A percentile compares a stretch with the other conserved stretches of the same genome.
These are phyloP conservation scores for Himalopsyche japonica DNA, from an alignment of 2,888 invertebrate genomes.

Conservation along the genomic window DNA sequence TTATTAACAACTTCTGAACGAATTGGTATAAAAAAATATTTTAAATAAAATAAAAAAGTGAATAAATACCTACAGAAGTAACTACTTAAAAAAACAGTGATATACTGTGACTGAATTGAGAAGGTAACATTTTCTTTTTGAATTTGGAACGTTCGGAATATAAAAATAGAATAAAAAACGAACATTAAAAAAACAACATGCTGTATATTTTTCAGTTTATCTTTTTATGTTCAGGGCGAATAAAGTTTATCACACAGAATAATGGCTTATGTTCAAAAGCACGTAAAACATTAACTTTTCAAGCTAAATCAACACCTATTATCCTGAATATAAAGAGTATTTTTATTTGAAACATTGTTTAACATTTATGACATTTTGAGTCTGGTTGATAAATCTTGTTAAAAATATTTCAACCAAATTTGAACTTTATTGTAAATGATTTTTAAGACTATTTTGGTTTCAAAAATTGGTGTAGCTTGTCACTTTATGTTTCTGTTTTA, in stretches of 20 bases:
- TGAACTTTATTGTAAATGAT: neutral
- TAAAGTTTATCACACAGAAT: conserved; percentile 24
- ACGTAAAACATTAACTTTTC: neutral
- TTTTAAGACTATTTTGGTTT: neutral
- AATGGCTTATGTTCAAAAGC: neutral
- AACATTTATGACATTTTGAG: conserved; percentile 3
- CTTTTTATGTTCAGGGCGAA: neutral
- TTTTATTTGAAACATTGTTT: neutral
- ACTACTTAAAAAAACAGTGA: neutral
- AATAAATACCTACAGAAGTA: neutral
- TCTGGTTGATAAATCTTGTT: conserved; percentile 14
- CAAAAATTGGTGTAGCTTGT: neutral
- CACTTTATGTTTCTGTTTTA: neutral
- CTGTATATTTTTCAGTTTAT: neutral
- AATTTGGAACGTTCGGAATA: conserved; percentile 5
- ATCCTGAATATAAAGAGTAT: neutral
- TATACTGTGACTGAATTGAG: neutral
- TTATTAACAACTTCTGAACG: neutral
- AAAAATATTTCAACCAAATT: conserved; percentile 8
- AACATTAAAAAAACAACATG: conserved; percentile 4
- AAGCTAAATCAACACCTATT: neutral
- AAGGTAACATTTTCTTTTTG: conserved; percentile 3
- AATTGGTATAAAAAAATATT: neutral
- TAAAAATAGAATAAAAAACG: neutral
- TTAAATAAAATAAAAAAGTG: neutral